phyloP scores from a whole-genome alignment of 2,113 vertebrate genomes.

The Carassius gibelio region DNA sequence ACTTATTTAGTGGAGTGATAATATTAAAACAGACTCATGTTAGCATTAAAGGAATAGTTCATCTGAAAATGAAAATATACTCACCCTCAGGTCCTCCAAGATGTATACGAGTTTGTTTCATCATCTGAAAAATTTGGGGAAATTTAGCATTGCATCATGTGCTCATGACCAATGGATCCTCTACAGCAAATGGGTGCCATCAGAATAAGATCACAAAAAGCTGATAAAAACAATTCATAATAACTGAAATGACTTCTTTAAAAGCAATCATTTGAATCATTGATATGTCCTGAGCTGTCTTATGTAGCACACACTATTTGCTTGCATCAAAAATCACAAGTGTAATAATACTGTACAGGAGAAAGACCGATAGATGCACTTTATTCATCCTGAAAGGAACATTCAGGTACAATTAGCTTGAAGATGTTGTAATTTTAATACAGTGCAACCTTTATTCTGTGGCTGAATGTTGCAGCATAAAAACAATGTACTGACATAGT shows the following conservation, averaged over 20 bases:
- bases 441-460: neutral
- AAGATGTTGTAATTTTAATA: neutral
- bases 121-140: neutral
- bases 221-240: too few species aligned
- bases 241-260: neutral
- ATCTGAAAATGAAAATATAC: too few species aligned
- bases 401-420: neutral
- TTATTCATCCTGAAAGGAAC: conserved; percentile 4
- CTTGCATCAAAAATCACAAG: neutral
- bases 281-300: neutral
- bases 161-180: too few species aligned
- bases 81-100: too few species aligned
- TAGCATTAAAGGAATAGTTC: neutral
- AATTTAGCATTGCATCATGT: too few species aligned
- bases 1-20: neutral
- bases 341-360: neutral
- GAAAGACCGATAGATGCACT: neutral
- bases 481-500: neutral
- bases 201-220: too few species aligned
- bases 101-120: neutral
- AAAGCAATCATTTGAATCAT: neutral
- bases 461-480: neutral
- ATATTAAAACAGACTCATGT: neutral
- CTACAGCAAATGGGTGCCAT: neutral
- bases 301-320: too few species aligned